phyloP scores from a whole-genome alignment of 2,888 invertebrate species.

The Nomada ferruginata region DNA sequence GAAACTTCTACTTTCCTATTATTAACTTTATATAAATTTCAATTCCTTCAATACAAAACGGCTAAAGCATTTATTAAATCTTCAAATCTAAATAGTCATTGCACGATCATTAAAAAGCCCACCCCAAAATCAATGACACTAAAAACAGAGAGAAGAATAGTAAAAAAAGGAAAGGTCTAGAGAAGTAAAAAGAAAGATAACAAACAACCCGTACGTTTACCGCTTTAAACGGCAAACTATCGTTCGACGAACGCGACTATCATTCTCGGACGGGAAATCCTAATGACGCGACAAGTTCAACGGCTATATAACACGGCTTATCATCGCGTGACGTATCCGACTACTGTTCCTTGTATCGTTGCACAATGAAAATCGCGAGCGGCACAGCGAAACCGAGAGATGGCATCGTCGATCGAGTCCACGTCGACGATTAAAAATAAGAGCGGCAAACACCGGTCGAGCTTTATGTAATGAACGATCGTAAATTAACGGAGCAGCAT shows the following conservation, averaged over 20 bases:
- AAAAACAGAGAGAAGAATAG: too few relatives aligned
- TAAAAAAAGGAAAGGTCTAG: too few relatives aligned
- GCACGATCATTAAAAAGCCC: too few relatives aligned
- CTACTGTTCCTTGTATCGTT: neutral
- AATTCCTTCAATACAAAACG: too few relatives aligned
- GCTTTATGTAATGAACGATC: conserved; percentile 82
- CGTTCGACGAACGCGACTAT: neutral
- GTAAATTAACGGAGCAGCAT: conserved; percentile 68
- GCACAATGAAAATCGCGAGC: conserved; percentile 5
- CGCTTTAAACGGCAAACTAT: neutral
- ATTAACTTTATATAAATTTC: too few relatives aligned
- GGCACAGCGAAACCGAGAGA: neutral
- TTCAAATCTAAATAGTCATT: too few relatives aligned
- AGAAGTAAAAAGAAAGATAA: too few relatives aligned
- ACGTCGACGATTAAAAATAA: conserved; percentile 67
- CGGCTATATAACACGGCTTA: conserved; percentile 36
- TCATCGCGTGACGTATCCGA: conserved; percentile 24
- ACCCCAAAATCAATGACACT: too few relatives aligned
- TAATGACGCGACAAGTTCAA: conserved; percentile 45
- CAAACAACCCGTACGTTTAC: too few relatives aligned
- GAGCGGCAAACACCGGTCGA: conserved; percentile 75
- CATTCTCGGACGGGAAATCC: conserved; percentile 29
- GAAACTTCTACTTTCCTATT: too few relatives aligned
- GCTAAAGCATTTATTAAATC: too few relatives aligned
- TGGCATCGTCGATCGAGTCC: conserved; percentile 35